Evolutionary conservation across 2,113 vertebrate species (phyloP), one percentile per base, ranked within the genome.

Genomic region (Oryzias melastigma): DNA sequence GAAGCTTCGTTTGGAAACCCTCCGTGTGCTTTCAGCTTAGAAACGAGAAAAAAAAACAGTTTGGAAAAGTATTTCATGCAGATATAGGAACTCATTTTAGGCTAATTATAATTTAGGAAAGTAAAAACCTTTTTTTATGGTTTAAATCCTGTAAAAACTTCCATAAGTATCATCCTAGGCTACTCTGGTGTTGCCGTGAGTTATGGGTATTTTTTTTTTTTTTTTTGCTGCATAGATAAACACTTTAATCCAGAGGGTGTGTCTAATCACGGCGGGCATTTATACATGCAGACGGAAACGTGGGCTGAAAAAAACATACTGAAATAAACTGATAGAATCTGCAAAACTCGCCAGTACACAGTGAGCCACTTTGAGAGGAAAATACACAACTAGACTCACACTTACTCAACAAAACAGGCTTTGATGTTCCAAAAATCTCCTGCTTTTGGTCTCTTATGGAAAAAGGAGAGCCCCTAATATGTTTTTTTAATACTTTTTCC

Each of bases 361-460:
- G 1, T 42, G 46, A 20, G 4, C 8, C 45, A 53, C 35, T 12
- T 19, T 51, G 10, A 52, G 27, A 56, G 47, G 35, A 52, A 74
- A 55, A 19, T 27, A 47, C 57, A 77, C 60, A 52, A 18, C 5
- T 25, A 67, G 14, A 20, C 54, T 43, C 12, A 19, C 56, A 65
- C 49, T 51, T 22, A 41, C 44, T 29, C 20, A 55, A 61, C 63
- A 67, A 58, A 65, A 77, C 71, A 68, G 1, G 41, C 70, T 87
- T 88, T 89, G 85, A 85, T 84, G 75, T 83, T n/a, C 41, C 55
- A 65, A 63, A 69, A 84, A 80, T 73, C 65, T 56, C 54, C 56
- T 52, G 43, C 53, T 65, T 67, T 60, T 71, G 62, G 69, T 82
- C 65, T 77, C 75, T 77, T 53, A 66, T 62, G 62, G 71, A 74